Conservation (phyloP, 2,797 vertebrate genomes). For the Tragopan temminckii region DNA sequence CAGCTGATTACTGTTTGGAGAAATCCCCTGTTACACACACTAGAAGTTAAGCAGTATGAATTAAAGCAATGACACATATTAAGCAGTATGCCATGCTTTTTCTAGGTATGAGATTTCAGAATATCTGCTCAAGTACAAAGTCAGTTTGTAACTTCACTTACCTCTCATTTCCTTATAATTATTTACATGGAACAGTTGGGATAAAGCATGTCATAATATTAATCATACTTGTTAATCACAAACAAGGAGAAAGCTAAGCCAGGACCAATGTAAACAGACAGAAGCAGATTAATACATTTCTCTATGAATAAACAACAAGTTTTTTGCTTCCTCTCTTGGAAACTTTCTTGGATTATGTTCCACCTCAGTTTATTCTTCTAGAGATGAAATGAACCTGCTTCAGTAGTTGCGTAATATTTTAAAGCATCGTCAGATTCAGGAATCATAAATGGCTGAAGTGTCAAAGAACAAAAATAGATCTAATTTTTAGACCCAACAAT, state of each 20-base stretch:
- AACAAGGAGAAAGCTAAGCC: constrained; percentile 33
- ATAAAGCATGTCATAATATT: constrained; percentile 41
- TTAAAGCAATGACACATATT: neutral
- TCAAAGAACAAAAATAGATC: neutral
- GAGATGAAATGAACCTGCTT: neutral
- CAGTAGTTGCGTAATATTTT: neutral
- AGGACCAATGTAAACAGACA: constrained; percentile 33
- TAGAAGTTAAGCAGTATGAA: neutral
- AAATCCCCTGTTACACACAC: neutral
- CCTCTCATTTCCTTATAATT: neutral
- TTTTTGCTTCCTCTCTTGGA: constrained; percentile 61
- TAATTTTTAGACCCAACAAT: neutral
- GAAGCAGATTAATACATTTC: constrained; percentile 43
- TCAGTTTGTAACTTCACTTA: neutral
- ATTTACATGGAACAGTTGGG: constrained; percentile 16
- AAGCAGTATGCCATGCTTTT: neutral
- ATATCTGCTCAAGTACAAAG: constrained; percentile 25
- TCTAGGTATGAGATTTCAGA: neutral
- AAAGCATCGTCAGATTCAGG: neutral
- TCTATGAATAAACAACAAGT: constrained; percentile 47
- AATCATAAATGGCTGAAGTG: neutral
- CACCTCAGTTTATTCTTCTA: constrained; percentile 16
- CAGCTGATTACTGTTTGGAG: neutral
- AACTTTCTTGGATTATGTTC: constrained; percentile 29
- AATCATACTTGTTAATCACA: constrained; percentile 9